A percentile compares a stretch with the other conserved stretches of the same genome.
Evolutionary conservation across 2,888 invertebrate genomes (phyloP).

Genomic region (Clivina fossor): DNA sequence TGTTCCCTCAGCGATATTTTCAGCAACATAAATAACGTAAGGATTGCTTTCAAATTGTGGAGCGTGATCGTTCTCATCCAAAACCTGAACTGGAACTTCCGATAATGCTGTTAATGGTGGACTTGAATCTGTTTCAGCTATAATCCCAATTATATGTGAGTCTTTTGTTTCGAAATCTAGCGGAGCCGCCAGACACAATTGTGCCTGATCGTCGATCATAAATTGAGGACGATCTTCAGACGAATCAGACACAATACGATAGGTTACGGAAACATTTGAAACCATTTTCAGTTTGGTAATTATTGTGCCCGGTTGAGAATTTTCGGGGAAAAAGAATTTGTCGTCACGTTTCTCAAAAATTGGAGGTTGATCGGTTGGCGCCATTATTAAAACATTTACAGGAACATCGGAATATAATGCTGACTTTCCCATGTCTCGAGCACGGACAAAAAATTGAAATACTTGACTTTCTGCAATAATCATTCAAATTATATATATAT

Average conservation of each 20-base stretch:
- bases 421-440: constrained; percentile 76
- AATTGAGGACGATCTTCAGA: constrained; percentile 65
- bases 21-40: constrained; percentile 76
- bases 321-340: constrained; percentile 80
- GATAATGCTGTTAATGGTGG: constrained; percentile 71
- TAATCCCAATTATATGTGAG: constrained; percentile 69
- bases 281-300: constrained; percentile 68
- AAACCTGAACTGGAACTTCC: constrained; percentile 74
- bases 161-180: constrained; percentile 75
- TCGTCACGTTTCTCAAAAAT: constrained; percentile 72
- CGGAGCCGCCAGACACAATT: constrained; percentile 71
- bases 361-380: constrained; percentile 69
- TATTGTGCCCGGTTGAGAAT: constrained; percentile 66
- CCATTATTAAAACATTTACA: constrained; percentile 77
- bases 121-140: constrained; percentile 71
- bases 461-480: constrained; percentile 67
- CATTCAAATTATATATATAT: constrained; percentile 18
- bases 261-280: constrained; percentile 64
- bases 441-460: constrained; percentile 88
- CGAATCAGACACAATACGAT: constrained; percentile 63
- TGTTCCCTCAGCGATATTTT: constrained; percentile 79
- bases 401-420: constrained; percentile 81
- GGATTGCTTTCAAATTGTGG: constrained; percentile 84
- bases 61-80: constrained; percentile 88
- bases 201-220: constrained; percentile 70